Base-by-base conservation (phyloP, 1,140 invertebrate species). In the Chelonus insularis region DNA sequence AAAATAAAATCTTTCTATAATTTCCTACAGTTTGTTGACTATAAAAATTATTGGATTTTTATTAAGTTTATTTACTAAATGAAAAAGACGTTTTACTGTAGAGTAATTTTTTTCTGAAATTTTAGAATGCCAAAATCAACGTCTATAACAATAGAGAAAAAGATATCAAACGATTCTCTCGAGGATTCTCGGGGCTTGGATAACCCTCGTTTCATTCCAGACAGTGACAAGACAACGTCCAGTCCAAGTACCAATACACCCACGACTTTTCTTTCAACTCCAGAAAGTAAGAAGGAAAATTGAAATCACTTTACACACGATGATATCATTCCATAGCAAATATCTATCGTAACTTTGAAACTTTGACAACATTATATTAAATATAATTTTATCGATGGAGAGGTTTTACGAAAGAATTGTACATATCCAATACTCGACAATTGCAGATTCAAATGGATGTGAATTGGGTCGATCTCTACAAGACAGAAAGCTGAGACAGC, bases 161-260 rank as follows among this genome's bases (percentile, higher is more conserved):
- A 70, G 52, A 11, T 58, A 2, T 67, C 61, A 0, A 8, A 60
- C 12, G 68, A 72, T 34, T 65, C 65, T 0, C 9, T 56, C 0
- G 59, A 71, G 14, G 50, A 64, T 43, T 2, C 63, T 9, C 41
- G 51, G 7, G 72, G 71, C 12, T 37, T 75, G 1, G 72, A 77
- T 14, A 82, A 82, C 61, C 74, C 69, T 16, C 57, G 50, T 8
- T 82, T 78, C 14, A 58, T 72, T 18, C 34, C 71, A 4, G 77
- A 80, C 21, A 54, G 43, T 7, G 64, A 67, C 14, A 74, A 71
- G 57, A 68, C 69, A 1, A 23, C 72, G 7, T 67, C 70, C n/a
- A 72, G 66, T 62, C 57, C 71, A 4, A 66, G 62, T 0, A 67
- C 66, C 16, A 70, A 57, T 36, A 65, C 71, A 1, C 56, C 66